These are phyloP conservation scores for Rhingia rostrata DNA, from an alignment of 2,888 invertebrate species.

Conservation along the genomic window DNA sequence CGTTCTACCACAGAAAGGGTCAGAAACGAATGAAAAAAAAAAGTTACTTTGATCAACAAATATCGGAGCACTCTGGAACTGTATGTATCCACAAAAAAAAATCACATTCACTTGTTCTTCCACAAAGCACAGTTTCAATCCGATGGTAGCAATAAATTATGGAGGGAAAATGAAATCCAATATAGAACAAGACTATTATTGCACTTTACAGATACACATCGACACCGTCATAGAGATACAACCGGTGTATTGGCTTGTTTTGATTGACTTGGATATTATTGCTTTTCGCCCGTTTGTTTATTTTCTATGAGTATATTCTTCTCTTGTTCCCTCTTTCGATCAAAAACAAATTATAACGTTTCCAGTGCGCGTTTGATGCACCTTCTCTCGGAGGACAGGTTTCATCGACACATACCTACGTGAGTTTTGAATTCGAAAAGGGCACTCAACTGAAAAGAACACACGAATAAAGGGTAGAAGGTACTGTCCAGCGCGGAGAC, in stretches of 20 bases:
- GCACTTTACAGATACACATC: constrained; percentile 48
- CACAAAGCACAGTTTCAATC: not conserved
- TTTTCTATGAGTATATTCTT: constrained; percentile 59
- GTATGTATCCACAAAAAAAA: not conserved
- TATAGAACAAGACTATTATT: constrained; percentile 32
- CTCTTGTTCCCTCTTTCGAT: constrained; percentile 15
- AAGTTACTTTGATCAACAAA: not conserved
- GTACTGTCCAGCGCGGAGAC: constrained; percentile 42
- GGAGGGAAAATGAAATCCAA: constrained; percentile 18
- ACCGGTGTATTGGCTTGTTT: constrained; percentile 55
- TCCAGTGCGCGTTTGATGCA: constrained; percentile 56
- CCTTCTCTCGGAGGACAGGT: constrained; percentile 41
- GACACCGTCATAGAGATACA: constrained; percentile 9
- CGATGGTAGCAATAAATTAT: constrained; percentile 28
- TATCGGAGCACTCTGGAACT: not conserved
- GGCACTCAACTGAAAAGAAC: constrained; percentile 65
- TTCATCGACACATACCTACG: constrained; percentile 48
- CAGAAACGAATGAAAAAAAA: not conserved
- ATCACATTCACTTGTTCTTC: constrained; percentile 18
- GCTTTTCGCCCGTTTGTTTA: constrained; percentile 62
- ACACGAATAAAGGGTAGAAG: constrained; percentile 25
- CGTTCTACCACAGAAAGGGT: constrained; percentile 5
- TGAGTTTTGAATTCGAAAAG: constrained; percentile 45
- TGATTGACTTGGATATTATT: constrained; percentile 63
- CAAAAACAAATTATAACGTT: constrained; percentile 38